A percentile compares a stretch with the other conserved stretches of the same genome.
These are phyloP conservation scores for Lepeophtheirus salmonis DNA, from an alignment of 1,140 invertebrate species.

Conservation along the genomic window DNA sequence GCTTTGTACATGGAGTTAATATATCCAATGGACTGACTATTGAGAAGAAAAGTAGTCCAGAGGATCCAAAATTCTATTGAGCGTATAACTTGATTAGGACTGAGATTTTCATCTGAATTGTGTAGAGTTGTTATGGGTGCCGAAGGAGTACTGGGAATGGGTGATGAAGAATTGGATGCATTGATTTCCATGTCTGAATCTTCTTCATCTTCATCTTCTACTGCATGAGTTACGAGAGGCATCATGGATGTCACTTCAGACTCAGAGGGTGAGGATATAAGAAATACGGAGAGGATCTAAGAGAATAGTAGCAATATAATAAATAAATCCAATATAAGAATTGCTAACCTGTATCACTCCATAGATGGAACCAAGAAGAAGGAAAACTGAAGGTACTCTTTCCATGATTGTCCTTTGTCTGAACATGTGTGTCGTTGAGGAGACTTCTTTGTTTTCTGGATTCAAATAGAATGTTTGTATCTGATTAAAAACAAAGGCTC, in stretches of 20 bases:
- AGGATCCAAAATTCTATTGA: slow-evolving; percentile 21
- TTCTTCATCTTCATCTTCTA: slow-evolving; percentile 9
- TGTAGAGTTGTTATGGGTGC: neutral
- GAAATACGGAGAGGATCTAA: neutral
- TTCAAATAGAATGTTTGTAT: slow-evolving; percentile 31
- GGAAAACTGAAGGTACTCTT: slow-evolving; percentile 28
- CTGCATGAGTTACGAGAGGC: neutral
- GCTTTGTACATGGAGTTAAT: slow-evolving; percentile 33
- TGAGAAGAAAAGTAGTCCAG: slow-evolving; percentile 19
- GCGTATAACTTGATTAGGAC: slow-evolving; percentile 19
- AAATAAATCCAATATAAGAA: neutral
- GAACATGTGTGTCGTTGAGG: slow-evolving; percentile 21
- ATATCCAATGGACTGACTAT: slow-evolving; percentile 22
- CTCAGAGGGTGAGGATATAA: neutral
- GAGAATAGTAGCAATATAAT: neutral
- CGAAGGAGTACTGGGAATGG: neutral
- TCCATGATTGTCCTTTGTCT: slow-evolving; percentile 23
- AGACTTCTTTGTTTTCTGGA: slow-evolving; percentile 27
- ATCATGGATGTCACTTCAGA: slow-evolving; percentile 9
- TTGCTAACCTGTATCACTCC: slow-evolving; percentile 25
- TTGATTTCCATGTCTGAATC: slow-evolving; percentile 1
- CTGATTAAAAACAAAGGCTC: slow-evolving; percentile 29
- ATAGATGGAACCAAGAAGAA: slow-evolving; percentile 27
- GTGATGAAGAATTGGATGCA: neutral
- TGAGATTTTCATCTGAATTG: slow-evolving; percentile 14